phyloP scores from a whole-genome alignment of 2,797 vertebrate genomes.

The Meda fulgida region DNA sequence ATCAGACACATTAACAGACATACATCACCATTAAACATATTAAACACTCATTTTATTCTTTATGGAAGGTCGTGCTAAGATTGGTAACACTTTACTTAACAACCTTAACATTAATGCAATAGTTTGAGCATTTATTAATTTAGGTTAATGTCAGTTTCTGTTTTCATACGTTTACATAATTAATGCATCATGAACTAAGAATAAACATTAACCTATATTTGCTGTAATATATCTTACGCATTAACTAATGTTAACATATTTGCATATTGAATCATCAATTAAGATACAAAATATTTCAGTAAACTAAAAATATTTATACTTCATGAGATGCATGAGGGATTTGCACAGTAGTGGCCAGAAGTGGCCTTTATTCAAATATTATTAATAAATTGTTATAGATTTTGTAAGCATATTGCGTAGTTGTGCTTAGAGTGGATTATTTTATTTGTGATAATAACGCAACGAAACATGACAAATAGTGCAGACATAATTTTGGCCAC shows the following conservation, averaged over 20 bases:
- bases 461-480: too few relatives aligned
- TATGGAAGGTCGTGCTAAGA: not conserved
- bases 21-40: conserved; percentile 14
- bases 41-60: not conserved
- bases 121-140: not conserved
- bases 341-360: not conserved
- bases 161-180: not conserved
- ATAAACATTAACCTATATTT: not conserved
- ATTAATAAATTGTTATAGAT: not conserved
- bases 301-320: not conserved
- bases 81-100: not conserved
- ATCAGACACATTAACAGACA: conserved; percentile 49
- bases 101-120: not conserved
- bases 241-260: not conserved
- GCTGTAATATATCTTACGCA: not conserved
- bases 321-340: not conserved
- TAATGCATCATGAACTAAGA: not conserved
- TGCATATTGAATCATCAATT: not conserved
- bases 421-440: too few relatives aligned
- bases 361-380: not conserved
- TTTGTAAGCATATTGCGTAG: not conserved
- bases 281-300: not conserved
- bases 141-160: not conserved
- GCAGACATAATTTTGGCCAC: too few relatives aligned
- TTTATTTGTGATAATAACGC: too few relatives aligned